phyloP scores from a whole-genome alignment of 1,140 invertebrate species.

The Drosophila pruinosa region DNA sequence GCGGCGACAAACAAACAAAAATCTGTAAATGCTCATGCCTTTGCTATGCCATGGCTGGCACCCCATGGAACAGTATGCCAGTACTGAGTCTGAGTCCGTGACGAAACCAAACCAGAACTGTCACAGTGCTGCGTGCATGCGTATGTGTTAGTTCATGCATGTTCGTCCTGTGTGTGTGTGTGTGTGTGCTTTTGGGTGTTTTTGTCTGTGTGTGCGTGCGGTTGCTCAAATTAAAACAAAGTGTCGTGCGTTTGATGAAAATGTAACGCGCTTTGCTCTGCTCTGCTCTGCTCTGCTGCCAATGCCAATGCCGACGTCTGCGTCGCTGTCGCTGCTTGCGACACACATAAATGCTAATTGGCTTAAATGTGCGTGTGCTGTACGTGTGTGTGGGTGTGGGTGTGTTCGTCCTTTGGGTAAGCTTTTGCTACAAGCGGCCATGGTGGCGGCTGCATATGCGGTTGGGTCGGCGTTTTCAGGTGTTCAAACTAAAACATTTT shows the following conservation, averaged over 20 bases:
- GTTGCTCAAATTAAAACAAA: slow-evolving; percentile 80
- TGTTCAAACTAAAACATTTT: slow-evolving; percentile 81
- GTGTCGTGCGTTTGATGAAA: slow-evolving; percentile 81
- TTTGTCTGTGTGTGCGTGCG: slow-evolving; percentile 66
- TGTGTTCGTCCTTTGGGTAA: slow-evolving; percentile 45
- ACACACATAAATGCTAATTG: slow-evolving; percentile 80
- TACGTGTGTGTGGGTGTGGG: slow-evolving; percentile 8
- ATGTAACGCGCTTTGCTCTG: slow-evolving; percentile 71
- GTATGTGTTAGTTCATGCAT: slow-evolving; percentile 37
- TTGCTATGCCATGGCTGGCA: neutral
- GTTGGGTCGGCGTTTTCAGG: slow-evolving; percentile 48
- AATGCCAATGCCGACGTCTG: slow-evolving; percentile 15
- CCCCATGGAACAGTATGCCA: slow-evolving; percentile 20
- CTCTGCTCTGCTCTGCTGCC: slow-evolving; percentile 3
- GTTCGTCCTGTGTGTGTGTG: neutral
- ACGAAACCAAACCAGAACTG: slow-evolving; percentile 74
- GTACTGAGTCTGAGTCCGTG: slow-evolving; percentile 54
- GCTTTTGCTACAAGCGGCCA: slow-evolving; percentile 33
- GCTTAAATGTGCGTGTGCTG: slow-evolving; percentile 64
- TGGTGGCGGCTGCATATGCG: slow-evolving; percentile 14
- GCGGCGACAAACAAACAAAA: slow-evolving; percentile 55
- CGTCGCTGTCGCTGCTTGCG: slow-evolving; percentile 28
- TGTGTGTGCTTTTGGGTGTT: slow-evolving; percentile 22
- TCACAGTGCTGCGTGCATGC: slow-evolving; percentile 48
- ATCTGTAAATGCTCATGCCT: slow-evolving; percentile 65